A percentile compares a stretch with the other conserved stretches of the same genome.
phyloP scores from a whole-genome alignment of 2,113 vertebrate genomes.

The Sylvia atricapilla region DNA sequence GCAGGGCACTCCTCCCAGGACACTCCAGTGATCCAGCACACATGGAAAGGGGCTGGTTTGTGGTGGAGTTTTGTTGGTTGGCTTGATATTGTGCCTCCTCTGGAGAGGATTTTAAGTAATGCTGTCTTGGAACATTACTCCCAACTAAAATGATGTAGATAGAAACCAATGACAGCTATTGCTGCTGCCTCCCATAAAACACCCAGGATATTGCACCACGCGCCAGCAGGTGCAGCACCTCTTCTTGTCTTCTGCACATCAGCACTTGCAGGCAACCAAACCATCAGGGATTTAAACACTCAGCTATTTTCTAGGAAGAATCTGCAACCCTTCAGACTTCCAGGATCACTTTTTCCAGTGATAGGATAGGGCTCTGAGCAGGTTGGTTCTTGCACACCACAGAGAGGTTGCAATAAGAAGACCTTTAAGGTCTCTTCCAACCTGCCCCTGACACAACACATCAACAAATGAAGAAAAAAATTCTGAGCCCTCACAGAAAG shows the following conservation, averaged over 20 bases:
- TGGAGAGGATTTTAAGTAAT: not conserved
- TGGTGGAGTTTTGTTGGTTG: not conserved
- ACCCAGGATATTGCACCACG: too few relatives aligned
- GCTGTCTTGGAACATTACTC: not conserved
- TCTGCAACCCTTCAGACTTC: not conserved
- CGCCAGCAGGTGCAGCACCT: accelerated
- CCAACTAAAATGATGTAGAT: accelerated
- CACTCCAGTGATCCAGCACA: not conserved
- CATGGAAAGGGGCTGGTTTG: not conserved
- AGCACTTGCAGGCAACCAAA: not conserved
- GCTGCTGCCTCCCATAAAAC: not conserved
- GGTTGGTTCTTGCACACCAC: accelerated
- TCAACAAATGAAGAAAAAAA: not conserved
- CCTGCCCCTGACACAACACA: not conserved
- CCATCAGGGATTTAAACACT: not conserved
- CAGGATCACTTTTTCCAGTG: not conserved
- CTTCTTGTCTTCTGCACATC: not conserved
- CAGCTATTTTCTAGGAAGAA: not conserved
- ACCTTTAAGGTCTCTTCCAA: not conserved
- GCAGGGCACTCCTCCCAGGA: not conserved
- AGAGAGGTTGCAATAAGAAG: not conserved
- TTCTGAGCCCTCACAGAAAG: not conserved
- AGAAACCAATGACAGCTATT: not conserved
- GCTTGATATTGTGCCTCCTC: not conserved
- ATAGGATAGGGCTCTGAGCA: not conserved